These are phyloP conservation scores for Erethizon dorsatum DNA, from an alignment of 2,797 vertebrate species.

Conservation along the genomic window DNA sequence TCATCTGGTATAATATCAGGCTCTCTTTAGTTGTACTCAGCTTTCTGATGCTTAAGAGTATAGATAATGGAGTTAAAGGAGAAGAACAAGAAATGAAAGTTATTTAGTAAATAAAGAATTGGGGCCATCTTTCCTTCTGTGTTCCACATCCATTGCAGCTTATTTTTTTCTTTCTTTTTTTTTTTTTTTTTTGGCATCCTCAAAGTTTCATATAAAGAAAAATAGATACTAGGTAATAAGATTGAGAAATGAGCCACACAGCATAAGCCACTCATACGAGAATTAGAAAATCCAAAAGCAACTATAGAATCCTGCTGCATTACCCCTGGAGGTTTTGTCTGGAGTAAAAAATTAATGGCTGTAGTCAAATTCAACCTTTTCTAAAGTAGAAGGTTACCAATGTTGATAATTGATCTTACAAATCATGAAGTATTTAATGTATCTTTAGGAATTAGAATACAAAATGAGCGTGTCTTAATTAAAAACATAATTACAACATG, in stretches of 20 bases:
- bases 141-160: not conserved
- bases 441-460: conserved; percentile 58
- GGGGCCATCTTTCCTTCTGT: too few species aligned
- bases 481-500: conserved; percentile 70
- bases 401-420: not conserved
- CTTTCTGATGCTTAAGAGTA: not conserved
- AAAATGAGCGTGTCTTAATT: conserved; percentile 75
- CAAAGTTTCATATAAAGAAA: not conserved
- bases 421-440: conserved; percentile 25
- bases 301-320: conserved; percentile 21
- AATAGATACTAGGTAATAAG: conserved; percentile 18
- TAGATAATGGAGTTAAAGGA: not conserved
- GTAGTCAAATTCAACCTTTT: conserved; percentile 61
- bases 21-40: not conserved
- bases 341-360: conserved; percentile 50
- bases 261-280: not conserved
- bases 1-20: not conserved
- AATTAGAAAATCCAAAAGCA: conserved; percentile 60
- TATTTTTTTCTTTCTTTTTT: not conserved
- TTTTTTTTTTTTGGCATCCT: not conserved
- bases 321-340: conserved; percentile 38
- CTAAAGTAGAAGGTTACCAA: conserved; percentile 32
- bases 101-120: not conserved
- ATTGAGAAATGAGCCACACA: not conserved
- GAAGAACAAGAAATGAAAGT: not conserved